Evolutionary conservation across 2,113 vertebrate genomes (phyloP).

Genomic region (Uropsilus gracilis): DNA sequence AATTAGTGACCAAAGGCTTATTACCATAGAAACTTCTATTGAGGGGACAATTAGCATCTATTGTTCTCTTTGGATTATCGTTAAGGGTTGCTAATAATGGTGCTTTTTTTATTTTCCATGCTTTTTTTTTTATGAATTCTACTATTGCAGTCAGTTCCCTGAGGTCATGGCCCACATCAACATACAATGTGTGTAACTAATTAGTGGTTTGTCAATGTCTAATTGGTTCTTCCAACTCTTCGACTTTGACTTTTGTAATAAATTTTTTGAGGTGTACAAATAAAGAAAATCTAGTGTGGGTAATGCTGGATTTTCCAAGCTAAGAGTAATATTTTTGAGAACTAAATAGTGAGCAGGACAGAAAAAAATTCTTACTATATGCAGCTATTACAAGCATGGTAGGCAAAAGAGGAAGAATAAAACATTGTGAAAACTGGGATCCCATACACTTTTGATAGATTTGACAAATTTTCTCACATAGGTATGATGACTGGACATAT

Average conservation of each 20-base stretch:
- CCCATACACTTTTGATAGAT: neutral
- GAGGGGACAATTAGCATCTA: conserved; percentile 63
- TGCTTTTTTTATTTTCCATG: conserved; percentile 28
- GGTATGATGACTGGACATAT: neutral
- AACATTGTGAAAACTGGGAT: neutral
- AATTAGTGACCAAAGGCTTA: conserved; percentile 64
- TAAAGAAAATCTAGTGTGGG: neutral
- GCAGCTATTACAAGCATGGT: neutral
- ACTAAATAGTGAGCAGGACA: neutral
- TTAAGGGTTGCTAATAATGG: conserved; percentile 48
- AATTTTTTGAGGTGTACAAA: neutral
- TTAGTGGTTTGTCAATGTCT: conserved; percentile 65
- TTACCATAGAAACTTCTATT: conserved; percentile 67
- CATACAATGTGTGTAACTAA: conserved; percentile 39
- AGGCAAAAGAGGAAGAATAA: neutral
- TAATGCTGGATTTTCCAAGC: neutral
- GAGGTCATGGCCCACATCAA: conserved; percentile 30
- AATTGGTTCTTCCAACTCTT: conserved; percentile 44
- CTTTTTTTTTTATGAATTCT: conserved; percentile 57
- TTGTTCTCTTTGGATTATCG: conserved; percentile 62
- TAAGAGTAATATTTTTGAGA: neutral
- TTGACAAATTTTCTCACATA: neutral
- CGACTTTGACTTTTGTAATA: neutral
- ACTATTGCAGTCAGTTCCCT: neutral
- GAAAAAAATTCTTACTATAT: neutral